These are phyloP conservation scores for Rostratula benghalensis DNA, from an alignment of 2,113 vertebrate genomes.

Conservation along the genomic window DNA sequence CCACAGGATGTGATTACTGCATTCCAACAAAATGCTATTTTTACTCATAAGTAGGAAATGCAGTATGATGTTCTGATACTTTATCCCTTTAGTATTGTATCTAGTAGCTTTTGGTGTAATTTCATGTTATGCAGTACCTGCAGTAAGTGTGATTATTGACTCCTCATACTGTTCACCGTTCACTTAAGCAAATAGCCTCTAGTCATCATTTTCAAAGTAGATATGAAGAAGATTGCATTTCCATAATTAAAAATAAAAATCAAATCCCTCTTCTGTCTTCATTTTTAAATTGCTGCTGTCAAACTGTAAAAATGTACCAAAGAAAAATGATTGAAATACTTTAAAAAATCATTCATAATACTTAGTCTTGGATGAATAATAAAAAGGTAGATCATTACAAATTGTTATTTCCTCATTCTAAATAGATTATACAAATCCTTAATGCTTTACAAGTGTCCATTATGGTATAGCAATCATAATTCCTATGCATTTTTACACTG, in stretches of 20 bases:
- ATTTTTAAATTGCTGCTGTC: constrained; percentile 26
- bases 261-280: neutral
- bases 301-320: constrained; percentile 1
- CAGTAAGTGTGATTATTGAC: constrained; percentile 31
- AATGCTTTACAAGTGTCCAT: neutral
- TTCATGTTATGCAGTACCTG: neutral
- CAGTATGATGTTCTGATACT: neutral
- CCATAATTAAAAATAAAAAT: neutral
- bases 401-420: constrained; percentile 15
- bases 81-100: neutral
- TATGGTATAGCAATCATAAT: neutral
- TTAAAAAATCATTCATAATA: neutral
- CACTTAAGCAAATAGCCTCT: constrained; percentile 50
- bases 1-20: neutral
- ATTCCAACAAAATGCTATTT: neutral
- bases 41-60: neutral
- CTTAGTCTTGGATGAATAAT: constrained; percentile 44
- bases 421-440: constrained; percentile 51
- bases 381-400: constrained; percentile 29
- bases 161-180: constrained; percentile 10
- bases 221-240: neutral
- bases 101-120: neutral
- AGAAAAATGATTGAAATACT: constrained; percentile 13
- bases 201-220: constrained; percentile 22
- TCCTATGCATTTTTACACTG: neutral